These are phyloP conservation scores for Cataglyphis altisquamis DNA, from an alignment of 2,888 invertebrate species.

Conservation along the genomic window DNA sequence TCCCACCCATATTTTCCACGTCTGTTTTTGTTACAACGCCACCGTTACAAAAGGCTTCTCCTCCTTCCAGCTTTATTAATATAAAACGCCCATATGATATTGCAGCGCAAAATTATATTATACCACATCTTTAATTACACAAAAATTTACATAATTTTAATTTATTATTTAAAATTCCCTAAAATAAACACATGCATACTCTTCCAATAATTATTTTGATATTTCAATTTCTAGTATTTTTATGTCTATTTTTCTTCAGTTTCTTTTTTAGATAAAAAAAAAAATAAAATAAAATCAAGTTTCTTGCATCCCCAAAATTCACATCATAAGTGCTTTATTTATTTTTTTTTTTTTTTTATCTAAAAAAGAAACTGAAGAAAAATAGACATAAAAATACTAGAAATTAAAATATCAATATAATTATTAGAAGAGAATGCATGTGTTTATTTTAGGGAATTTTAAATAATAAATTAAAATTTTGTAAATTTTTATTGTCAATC, in stretches of 20 bases:
- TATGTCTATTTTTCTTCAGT: not conserved
- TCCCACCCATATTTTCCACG: not conserved
- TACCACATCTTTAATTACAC: not conserved
- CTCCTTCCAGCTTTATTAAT: not conserved
- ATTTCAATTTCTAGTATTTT: not conserved
- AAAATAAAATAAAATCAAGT: not conserved
- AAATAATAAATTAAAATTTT: no score
- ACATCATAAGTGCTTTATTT: not conserved
- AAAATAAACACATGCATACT: not conserved
- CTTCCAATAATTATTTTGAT: not conserved
- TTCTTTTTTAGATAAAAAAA: not conserved
- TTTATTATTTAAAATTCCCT: not conserved
- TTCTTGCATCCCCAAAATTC: not conserved
- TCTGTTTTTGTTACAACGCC: not conserved
- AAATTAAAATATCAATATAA: no score
- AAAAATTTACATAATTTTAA: not conserved
- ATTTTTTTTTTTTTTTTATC: no score
- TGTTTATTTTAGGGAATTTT: no score
- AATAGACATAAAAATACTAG: no score
- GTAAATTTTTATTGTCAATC: not conserved
- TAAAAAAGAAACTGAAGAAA: no score
- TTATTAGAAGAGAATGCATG: no score
- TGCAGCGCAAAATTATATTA: not conserved
- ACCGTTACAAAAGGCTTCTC: not conserved
- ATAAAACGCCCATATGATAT: constrained; percentile 7